Conservation (phyloP, 1,140 invertebrate species). For the Pseudobourletiella spinata region DNA sequence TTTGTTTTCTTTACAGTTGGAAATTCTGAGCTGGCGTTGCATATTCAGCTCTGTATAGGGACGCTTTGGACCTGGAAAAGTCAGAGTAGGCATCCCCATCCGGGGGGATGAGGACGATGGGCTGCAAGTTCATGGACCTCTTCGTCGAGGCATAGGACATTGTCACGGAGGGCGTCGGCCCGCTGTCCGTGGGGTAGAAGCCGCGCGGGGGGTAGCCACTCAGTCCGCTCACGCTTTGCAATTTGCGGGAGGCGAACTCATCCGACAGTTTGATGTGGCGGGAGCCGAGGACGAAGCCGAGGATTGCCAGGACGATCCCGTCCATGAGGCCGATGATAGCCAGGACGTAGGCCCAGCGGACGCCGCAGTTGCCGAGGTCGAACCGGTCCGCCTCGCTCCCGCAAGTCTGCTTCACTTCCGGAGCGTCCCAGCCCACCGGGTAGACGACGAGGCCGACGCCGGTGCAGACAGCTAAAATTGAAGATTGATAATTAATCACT, state of each 20-base stretch:
- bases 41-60: constrained; percentile 46
- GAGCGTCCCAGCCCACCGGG: constrained; percentile 84
- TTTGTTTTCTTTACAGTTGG: constrained; percentile 50
- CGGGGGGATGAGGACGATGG: constrained; percentile 68
- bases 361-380: constrained; percentile 66
- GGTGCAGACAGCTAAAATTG: constrained; percentile 69
- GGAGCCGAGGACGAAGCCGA: constrained; percentile 89
- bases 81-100: constrained; percentile 60
- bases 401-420: constrained; percentile 72
- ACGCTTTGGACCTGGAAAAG: constrained; percentile 54
- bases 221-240: constrained; percentile 24
- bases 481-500: too few relatives aligned
- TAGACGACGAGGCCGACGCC: constrained; percentile 76
- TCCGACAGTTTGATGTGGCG: constrained; percentile 73
- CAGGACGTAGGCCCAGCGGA: constrained; percentile 91
- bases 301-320: constrained; percentile 72
- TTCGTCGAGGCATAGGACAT: constrained; percentile 31
- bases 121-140: constrained; percentile 56
- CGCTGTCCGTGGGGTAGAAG: constrained; percentile 49
- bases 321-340: constrained; percentile 87
- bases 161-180: constrained; percentile 26
- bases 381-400: constrained; percentile 67
- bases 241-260: constrained; percentile 48
- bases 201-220: constrained; percentile 38
- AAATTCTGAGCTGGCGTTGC: constrained; percentile 54